phyloP scores from a whole-genome alignment of 53 echinoderm and acorn worm species.

The Holothuria scabra region DNA sequence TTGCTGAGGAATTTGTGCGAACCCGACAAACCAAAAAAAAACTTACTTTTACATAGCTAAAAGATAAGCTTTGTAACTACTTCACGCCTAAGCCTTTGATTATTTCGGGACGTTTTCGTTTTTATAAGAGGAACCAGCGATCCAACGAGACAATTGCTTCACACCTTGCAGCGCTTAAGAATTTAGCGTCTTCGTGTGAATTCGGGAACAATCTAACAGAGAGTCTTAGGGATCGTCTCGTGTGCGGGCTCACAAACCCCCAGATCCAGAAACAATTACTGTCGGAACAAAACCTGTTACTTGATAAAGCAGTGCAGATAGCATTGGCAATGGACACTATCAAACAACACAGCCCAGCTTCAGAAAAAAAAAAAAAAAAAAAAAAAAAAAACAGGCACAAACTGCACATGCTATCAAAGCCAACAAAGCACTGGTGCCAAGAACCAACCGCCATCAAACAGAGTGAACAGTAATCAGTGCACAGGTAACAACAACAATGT shows the following conservation, averaged over 20 bases:
- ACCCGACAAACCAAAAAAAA: slow-evolving; percentile 16
- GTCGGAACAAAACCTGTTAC: neutral
- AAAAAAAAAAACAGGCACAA: slow-evolving; percentile 1
- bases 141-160: slow-evolving; percentile 33
- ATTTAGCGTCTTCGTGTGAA: slow-evolving; percentile 27
- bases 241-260: slow-evolving; percentile 32
- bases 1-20: slow-evolving; percentile 23
- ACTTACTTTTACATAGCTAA: slow-evolving; percentile 4
- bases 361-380: slow-evolving; percentile 27
- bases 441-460: neutral
- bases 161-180: slow-evolving; percentile 25
- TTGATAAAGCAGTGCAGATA: slow-evolving; percentile 22
- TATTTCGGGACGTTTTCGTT: neutral
- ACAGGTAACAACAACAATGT: slow-evolving; percentile 5
- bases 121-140: slow-evolving; percentile 34
- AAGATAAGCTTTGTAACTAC: slow-evolving; percentile 22
- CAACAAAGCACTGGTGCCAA: neutral
- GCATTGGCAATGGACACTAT: slow-evolving; percentile 40
- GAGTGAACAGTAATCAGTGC: neutral
- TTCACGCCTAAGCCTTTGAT: slow-evolving; percentile 37
- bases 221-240: slow-evolving; percentile 39
- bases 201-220: neutral
- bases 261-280: slow-evolving; percentile 47
- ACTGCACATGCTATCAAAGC: slow-evolving; percentile 11
- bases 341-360: slow-evolving; percentile 21